Base-by-base conservation (phyloP, 2,888 invertebrate genomes). In the Acanthosepion lycidas region DNA sequence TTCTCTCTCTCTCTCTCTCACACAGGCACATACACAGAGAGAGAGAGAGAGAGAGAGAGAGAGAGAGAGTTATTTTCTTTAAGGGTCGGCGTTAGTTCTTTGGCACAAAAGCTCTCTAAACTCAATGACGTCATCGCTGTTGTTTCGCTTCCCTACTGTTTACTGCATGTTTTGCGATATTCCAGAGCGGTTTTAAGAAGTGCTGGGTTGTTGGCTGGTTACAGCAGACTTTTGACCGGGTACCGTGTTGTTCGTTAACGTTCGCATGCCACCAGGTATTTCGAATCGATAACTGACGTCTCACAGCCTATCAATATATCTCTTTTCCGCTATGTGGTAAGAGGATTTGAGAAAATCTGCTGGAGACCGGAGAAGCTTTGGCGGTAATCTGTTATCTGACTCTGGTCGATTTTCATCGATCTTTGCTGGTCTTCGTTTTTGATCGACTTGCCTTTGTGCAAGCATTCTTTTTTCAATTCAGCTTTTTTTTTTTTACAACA, bases 231-330 rank as follows among this genome's bases (percentile, higher is more conserved):
- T 78, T 78, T 78, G 78, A 78, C 78, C 78, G n/a, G n/a, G n/a
- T 78, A 33, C 78, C 78, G 78, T 78, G 78, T 33, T n/a, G 59
- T 59, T 59, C 26, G 23, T 59, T 59, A 5, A 6, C 26, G 59
- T 59, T 59, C 59, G 59, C 59, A 59, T 78, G 78, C 78, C 78
- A 78, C 78, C 78, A 78, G 78, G n/a, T 15, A 78, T 78, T 78
- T 78, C 78, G 33, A 33, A 78, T 78, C 78, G 9, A 78, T 78
- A 33, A 9, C 78, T 78, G 78, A 78, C n/a, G 78, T 78, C n/a
- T 78, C n/a, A 78, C 78, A n/a, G 78, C 78, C 78, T 78, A 78
- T 78, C 78, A 78, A 78, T 78, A 78, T 78, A 78, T 78, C 78
- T 78, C 78, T 78, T 78, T 59, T 78, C n/a, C 18, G 15, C n/a